Conservation (phyloP, 2,797 vertebrate species). For the Holocentrus rufus region DNA sequence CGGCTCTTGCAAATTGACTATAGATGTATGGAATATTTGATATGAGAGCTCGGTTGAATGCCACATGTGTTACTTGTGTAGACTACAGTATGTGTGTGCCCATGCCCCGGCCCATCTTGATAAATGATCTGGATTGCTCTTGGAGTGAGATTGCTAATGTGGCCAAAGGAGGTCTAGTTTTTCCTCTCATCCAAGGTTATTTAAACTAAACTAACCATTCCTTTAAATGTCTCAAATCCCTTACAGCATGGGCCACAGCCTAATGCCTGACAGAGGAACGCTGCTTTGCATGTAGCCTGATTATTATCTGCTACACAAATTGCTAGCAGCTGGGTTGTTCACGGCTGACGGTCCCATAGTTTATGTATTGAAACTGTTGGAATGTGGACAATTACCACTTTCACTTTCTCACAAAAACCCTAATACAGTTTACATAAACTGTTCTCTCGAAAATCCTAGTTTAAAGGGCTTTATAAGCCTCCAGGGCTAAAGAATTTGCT, state of each 20-base stretch:
- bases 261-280: slow-evolving; percentile 82
- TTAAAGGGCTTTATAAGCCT: slow-evolving; percentile 75
- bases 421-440: slow-evolving; percentile 82
- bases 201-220: slow-evolving; percentile 83
- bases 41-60: slow-evolving; percentile 17
- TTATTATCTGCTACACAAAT: slow-evolving; percentile 92
- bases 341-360: slow-evolving; percentile 84
- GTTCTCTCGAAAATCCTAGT: slow-evolving; percentile 79
- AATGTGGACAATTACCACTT: slow-evolving; percentile 93
- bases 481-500: slow-evolving; percentile 58
- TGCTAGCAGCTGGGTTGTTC: slow-evolving; percentile 92
- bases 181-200: slow-evolving; percentile 81
- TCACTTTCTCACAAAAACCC: slow-evolving; percentile 85
- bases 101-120: slow-evolving; percentile 58
- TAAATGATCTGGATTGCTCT: slow-evolving; percentile 66
- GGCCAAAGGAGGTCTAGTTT: slow-evolving; percentile 71
- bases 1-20: slow-evolving; percentile 27
- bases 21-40: slow-evolving; percentile 31
- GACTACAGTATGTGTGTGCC: slow-evolving; percentile 50
- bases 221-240: slow-evolving; percentile 77
- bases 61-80: slow-evolving; percentile 65
- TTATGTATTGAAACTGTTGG: slow-evolving; percentile 92
- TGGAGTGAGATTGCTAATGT: slow-evolving; percentile 67
- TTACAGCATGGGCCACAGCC: slow-evolving; percentile 73
- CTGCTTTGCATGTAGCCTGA: slow-evolving; percentile 88